These are phyloP conservation scores for Potorous gilbertii DNA, from an alignment of 2,797 vertebrate genomes.

Conservation along the genomic window DNA sequence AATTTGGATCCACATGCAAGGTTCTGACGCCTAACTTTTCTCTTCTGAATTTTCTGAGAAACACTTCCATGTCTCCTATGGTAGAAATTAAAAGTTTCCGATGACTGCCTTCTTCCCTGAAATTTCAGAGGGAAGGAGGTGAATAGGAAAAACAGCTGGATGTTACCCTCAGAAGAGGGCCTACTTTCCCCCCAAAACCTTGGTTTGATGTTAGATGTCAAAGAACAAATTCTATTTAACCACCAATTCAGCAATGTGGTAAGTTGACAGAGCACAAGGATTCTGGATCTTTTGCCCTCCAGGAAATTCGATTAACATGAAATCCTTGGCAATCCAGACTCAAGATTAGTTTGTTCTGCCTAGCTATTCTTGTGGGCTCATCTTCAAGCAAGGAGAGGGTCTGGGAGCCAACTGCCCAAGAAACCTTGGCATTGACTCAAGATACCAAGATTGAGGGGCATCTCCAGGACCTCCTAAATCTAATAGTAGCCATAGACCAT, in stretches of 20 bases:
- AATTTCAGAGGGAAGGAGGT: background rate
- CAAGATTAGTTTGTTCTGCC: background rate
- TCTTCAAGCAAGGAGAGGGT: background rate
- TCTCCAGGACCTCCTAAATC: background rate
- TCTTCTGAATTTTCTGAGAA: background rate
- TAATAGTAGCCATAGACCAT: background rate
- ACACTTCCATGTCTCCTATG: background rate
- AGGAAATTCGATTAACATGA: background rate
- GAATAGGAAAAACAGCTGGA: background rate
- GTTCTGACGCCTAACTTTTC: background rate
- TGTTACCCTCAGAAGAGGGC: background rate
- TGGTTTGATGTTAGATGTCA: slow-evolving; percentile 2
- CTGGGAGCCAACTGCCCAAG: background rate
- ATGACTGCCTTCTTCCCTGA: background rate
- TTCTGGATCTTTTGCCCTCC: rapidly evolving
- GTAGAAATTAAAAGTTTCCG: background rate
- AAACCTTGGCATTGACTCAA: background rate
- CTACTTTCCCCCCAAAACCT: background rate
- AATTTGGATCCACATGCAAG: background rate
- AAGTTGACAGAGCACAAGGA: rapidly evolving
- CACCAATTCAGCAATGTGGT: rapidly evolving
- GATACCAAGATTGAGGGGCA: background rate
- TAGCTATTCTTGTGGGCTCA: background rate
- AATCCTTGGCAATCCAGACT: background rate
- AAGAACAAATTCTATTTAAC: rapidly evolving